Evolutionary conservation across 2,113 vertebrate genomes (phyloP), one percentile per base, ranked within the genome.

Genomic region (Catharus fuscescens): DNA sequence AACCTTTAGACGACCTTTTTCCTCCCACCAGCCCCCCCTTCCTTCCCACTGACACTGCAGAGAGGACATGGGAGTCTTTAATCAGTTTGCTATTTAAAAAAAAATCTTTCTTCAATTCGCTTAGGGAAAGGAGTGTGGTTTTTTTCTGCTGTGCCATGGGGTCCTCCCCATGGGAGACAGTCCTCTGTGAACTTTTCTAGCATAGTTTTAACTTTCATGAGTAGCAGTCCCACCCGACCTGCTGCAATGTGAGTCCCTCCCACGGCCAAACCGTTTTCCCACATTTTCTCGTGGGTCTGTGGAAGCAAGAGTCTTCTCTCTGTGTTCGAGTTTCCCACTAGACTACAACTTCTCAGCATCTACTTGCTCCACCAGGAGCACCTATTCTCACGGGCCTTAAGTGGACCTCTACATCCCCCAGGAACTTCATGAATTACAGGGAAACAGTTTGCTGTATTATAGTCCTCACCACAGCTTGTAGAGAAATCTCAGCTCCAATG

Each of bases 161-260:
- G 50, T 80, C 32, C 9, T 65, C 26, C 26, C 26, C 32, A 54
- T 1, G 1, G 40, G 40, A 80, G 40, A 56, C 26, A 56, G 12
- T 12, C 65, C 38, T 25, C 20, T 54, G 19, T 54, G 32, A 65
- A 65, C 61, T 65, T 19, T 54, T 54, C 61, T 31, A 66, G 40
- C 1, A 0, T 25, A 13, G 12, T 36, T 66, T 56, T 25, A 16
- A 45, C 36, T 57, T 45, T 36, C 50, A 66, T 1, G 0, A 45
- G 50, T 45, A 45, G 40, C 8, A 66, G 32, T 45, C 61, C 25
- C 0, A 1, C 32, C 26, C 2, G 0, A 80, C 16, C 40, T 66
- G 48, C 16, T 56, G 26, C 40, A 80, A 36, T 9, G 20, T 1
- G 6, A 36, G 32, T 56, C 18, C 25, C 61, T 31, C 20, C 26